Evolutionary conservation across 2,797 vertebrate genomes (phyloP).

Genomic region (Pseudochirops cupreus): DNA sequence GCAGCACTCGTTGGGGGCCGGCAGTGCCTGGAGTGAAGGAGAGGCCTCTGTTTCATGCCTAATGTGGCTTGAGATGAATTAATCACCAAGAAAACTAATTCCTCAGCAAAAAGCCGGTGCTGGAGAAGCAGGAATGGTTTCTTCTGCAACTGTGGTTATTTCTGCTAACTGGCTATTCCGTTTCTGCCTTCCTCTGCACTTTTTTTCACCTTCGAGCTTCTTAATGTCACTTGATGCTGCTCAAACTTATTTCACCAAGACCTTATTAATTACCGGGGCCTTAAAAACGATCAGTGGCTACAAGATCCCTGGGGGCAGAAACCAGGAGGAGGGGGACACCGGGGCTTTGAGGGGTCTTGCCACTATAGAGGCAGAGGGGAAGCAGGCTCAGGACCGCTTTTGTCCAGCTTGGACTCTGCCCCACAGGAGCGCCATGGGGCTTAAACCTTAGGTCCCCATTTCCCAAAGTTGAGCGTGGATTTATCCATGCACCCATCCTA

Average conservation of each 20-base stretch:
- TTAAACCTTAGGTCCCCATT: background rate
- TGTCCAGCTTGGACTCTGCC: background rate
- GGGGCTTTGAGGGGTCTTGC: background rate
- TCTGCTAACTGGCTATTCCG: conserved; percentile 20
- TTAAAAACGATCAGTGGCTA: background rate
- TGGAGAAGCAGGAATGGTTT: conserved; percentile 53
- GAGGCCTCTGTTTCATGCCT: conserved; percentile 42
- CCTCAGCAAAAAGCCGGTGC: conserved; percentile 57
- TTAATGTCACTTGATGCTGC: conserved; percentile 28
- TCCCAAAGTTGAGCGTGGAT: background rate
- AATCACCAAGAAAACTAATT: conserved; percentile 61
- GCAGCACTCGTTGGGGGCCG: background rate
- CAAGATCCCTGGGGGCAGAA: background rate
- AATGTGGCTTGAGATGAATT: conserved; percentile 52
- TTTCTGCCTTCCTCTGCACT: conserved; percentile 36
- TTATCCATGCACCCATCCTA: too few species aligned
- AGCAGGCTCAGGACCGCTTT: background rate
- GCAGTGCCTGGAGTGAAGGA: background rate
- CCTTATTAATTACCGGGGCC: background rate
- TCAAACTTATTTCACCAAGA: background rate
- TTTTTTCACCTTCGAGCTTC: conserved; percentile 59
- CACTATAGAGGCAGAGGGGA: background rate
- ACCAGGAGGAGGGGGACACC: rapidly evolving
- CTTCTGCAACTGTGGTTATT: conserved; percentile 41
- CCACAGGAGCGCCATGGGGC: background rate